phyloP scores from a whole-genome alignment of 1,140 invertebrate species.

The Scaptomyza montana region DNA sequence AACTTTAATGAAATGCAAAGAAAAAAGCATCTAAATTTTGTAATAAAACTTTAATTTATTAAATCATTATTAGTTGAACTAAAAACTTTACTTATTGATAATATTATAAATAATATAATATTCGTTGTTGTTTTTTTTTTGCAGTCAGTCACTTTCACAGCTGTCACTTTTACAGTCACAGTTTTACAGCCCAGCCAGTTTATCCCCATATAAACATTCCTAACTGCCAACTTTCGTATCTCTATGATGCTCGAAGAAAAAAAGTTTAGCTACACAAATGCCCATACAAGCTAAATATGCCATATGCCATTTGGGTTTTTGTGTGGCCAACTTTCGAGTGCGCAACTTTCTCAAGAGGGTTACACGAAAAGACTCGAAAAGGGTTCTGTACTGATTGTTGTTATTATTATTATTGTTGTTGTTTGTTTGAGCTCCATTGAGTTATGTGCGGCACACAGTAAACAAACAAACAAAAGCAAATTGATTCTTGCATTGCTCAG shows the following conservation, averaged over 20 bases:
- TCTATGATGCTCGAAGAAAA: slow-evolving; percentile 6
- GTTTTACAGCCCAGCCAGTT: neutral
- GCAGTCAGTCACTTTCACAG: neutral
- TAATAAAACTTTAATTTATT: no score
- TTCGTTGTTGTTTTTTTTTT: no score
- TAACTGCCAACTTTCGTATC: slow-evolving; percentile 4
- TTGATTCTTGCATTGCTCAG: slow-evolving; percentile 78
- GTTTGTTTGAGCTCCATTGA: slow-evolving; percentile 53
- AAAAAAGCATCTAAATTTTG: neutral
- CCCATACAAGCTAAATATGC: slow-evolving; percentile 11
- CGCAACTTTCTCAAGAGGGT: slow-evolving; percentile 74
- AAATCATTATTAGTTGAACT: no score
- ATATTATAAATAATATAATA: no score
- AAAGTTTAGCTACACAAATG: slow-evolving; percentile 4
- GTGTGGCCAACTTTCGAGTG: slow-evolving; percentile 72
- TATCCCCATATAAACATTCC: neutral
- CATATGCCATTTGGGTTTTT: slow-evolving; percentile 59
- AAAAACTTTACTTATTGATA: no score
- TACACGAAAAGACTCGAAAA: slow-evolving; percentile 69
- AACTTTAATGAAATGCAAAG: slow-evolving; percentile 36
- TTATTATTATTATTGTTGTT: slow-evolving; percentile 47
- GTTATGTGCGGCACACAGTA: slow-evolving; percentile 71
- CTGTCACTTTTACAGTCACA: neutral
- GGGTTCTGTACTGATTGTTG: slow-evolving; percentile 74
- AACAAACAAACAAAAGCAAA: slow-evolving; percentile 72